phyloP scores from a whole-genome alignment of 2,888 invertebrate species.

The Dexiosoma caninum region DNA sequence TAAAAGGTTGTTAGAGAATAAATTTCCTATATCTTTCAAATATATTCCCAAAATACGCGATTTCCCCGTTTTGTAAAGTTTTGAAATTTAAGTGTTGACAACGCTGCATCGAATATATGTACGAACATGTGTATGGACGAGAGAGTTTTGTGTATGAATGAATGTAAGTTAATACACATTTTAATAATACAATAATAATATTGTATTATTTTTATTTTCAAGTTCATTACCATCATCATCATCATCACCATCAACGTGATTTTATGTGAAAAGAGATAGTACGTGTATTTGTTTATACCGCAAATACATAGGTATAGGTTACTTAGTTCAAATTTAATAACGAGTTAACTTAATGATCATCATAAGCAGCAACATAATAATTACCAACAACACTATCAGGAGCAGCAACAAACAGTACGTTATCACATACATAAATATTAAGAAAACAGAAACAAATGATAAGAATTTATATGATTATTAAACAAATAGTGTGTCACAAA shows the following conservation, averaged over 20 bases:
- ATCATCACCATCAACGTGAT: conserved; percentile 53
- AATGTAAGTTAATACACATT: conserved; percentile 4
- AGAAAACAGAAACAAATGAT: neutral
- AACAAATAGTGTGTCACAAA: too few species aligned
- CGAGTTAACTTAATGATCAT: conserved; percentile 39
- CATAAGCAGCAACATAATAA: conserved; percentile 10
- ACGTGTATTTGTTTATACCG: conserved; percentile 25
- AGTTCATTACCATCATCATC: conserved; percentile 63
- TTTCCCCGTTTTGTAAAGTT: too few species aligned
- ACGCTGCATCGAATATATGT: neutral
- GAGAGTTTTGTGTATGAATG: conserved; percentile 32
- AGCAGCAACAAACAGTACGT: neutral
- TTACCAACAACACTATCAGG: conserved; percentile 15
- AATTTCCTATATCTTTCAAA: too few species aligned
- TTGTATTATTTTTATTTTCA: conserved; percentile 56
- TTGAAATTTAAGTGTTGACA: too few species aligned
- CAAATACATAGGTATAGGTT: conserved; percentile 12
- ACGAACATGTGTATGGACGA: conserved; percentile 5
- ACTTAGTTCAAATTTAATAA: conserved; percentile 26
- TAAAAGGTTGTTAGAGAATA: too few species aligned
- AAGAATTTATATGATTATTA: neutral
- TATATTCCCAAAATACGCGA: too few species aligned
- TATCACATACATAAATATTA: neutral
- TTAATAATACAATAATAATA: conserved; percentile 52
- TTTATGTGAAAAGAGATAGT: conserved; percentile 55